A percentile compares a stretch with the other conserved stretches of the same genome.
Evolutionary conservation across 2,797 vertebrate genomes (phyloP).

Genomic region (Rhincodon typus): DNA sequence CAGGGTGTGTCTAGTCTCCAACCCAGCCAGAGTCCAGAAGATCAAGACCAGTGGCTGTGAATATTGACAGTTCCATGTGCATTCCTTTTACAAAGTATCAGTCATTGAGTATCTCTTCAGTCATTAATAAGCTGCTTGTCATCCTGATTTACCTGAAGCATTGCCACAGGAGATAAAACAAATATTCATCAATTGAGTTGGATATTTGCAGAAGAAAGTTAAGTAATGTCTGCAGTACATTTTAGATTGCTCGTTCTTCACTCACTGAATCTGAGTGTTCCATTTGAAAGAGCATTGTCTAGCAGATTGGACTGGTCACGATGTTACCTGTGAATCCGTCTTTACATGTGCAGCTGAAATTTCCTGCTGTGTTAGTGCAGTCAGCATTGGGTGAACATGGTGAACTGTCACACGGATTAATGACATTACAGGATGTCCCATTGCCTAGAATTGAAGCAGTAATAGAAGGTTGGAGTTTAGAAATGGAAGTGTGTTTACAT

Average conservation of each 20-base stretch:
- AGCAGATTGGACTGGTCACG: neutral
- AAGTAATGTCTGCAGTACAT: neutral
- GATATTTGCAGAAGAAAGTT: neutral
- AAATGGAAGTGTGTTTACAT: neutral
- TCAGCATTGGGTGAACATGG: neutral
- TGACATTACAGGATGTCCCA: neutral
- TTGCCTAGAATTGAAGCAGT: neutral
- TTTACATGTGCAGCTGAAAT: neutral
- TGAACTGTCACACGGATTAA: neutral
- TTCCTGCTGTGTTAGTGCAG: neutral
- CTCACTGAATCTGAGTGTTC: neutral
- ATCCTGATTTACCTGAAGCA: neutral
- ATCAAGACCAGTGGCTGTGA: too few species aligned
- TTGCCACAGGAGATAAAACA: neutral
- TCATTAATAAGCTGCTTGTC: neutral
- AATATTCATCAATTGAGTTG: neutral
- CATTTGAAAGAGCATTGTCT: neutral
- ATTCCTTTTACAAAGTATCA: too few species aligned
- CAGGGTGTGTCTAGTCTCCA: too few species aligned
- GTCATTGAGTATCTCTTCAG: too few species aligned
- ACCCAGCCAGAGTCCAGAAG: too few species aligned
- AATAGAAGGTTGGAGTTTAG: neutral
- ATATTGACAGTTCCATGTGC: too few species aligned
- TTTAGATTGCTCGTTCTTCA: neutral
- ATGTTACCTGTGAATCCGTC: neutral